A percentile compares a stretch with the other conserved stretches of the same genome.
Conservation (phyloP, 2,888 invertebrate genomes). For the Sphaerophoria taeniata region DNA sequence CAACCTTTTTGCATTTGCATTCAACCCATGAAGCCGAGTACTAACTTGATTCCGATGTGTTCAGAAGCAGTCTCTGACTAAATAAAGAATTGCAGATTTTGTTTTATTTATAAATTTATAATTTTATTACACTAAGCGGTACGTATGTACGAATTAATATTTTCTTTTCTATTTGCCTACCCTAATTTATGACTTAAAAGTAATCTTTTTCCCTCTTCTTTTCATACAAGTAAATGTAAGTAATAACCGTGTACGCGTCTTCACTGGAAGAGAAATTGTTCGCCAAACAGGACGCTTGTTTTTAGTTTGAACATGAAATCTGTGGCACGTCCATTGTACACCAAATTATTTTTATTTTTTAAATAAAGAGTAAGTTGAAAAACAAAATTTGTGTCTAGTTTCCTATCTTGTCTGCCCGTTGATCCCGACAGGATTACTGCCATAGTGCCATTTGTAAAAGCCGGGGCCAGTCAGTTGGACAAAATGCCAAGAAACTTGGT, state of each 20-base stretch:
- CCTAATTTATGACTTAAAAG: constrained; percentile 36
- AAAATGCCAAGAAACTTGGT: no score
- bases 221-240: neutral
- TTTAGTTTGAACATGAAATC: neutral
- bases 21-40: neutral
- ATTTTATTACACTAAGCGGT: neutral
- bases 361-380: constrained; percentile 16
- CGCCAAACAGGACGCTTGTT: neutral
- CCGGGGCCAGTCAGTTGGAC: no score
- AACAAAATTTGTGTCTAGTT: neutral
- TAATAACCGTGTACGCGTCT: neutral
- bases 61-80: constrained; percentile 14
- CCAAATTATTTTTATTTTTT: constrained; percentile 27
- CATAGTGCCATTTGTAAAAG: no score
- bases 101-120: constrained; percentile 21
- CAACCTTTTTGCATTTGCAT: neutral
- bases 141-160: constrained; percentile 22
- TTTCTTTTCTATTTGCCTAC: constrained; percentile 7
- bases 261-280: neutral
- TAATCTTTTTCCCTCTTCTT: constrained; percentile 7
- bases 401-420: no score
- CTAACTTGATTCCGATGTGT: constrained; percentile 9
- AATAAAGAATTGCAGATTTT: constrained; percentile 24
- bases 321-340: constrained; percentile 5
- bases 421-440: no score